Percentiles rank a stretch among this genome's conserved stretches.
Evolutionary conservation across 2,797 vertebrate species (phyloP).

Genomic region (Anisognathus igniventris): DNA sequence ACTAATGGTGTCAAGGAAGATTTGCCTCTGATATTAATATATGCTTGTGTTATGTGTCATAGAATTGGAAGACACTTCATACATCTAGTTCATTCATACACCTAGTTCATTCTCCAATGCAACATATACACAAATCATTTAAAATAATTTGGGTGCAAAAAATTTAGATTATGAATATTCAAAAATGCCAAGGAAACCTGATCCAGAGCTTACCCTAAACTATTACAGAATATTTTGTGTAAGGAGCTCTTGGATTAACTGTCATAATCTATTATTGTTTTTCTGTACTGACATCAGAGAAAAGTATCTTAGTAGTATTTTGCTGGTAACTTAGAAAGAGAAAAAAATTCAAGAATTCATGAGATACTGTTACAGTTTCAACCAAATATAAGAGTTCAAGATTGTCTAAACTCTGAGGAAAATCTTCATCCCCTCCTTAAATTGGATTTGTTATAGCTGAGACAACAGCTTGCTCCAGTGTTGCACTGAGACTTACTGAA

Average conservation of each 20-base stretch:
- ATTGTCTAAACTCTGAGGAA: background rate
- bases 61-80: background rate
- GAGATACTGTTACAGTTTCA: background rate
- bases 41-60: background rate
- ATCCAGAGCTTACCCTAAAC: rapidly evolving
- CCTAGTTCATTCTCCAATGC: background rate
- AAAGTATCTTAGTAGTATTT: background rate
- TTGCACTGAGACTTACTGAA: background rate
- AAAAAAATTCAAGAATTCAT: background rate
- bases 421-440: background rate
- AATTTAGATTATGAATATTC: background rate
- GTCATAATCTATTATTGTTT: background rate
- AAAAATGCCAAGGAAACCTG: background rate
- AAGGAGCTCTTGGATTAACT: background rate
- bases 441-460: background rate
- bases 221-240: background rate
- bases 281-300: background rate
- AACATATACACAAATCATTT: background rate
- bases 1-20: background rate
- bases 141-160: background rate
- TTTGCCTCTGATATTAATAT: background rate
- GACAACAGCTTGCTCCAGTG: background rate
- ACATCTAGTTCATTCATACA: background rate
- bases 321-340: background rate
- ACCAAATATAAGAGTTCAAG: background rate